phyloP scores from a whole-genome alignment of 2,113 vertebrate genomes.

The Neotoma lepida region DNA sequence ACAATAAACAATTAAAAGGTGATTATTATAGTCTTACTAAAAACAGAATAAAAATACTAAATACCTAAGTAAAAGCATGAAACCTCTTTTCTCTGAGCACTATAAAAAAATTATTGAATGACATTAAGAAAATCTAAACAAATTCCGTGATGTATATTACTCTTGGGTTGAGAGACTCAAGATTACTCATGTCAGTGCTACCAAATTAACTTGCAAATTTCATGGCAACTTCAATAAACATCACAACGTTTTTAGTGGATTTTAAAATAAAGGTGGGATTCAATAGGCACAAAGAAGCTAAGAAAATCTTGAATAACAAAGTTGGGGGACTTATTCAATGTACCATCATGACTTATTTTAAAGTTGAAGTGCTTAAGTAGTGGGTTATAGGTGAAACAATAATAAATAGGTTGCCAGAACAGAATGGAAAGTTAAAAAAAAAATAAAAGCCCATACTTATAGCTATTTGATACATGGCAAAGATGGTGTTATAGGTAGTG shows the following conservation, averaged over 20 bases:
- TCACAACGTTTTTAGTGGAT: background rate
- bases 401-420: background rate
- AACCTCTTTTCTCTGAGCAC: background rate
- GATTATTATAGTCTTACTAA: background rate
- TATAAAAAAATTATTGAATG: background rate
- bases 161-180: background rate
- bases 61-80: background rate
- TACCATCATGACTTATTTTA: background rate
- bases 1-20: background rate
- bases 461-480: background rate
- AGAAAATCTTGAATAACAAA: constrained; percentile 31
- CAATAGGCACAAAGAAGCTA: background rate
- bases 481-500: background rate
- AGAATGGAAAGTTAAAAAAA: background rate
- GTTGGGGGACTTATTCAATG: background rate
- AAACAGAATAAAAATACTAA: background rate
- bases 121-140: background rate
- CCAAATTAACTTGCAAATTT: background rate
- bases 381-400: background rate
- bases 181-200: background rate
- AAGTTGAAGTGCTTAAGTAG: background rate
- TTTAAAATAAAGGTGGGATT: background rate
- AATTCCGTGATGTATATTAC: background rate
- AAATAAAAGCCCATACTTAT: background rate
- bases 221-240: background rate